Base-by-base conservation (phyloP, 2,888 invertebrate genomes). In the Alcis repandata region DNA sequence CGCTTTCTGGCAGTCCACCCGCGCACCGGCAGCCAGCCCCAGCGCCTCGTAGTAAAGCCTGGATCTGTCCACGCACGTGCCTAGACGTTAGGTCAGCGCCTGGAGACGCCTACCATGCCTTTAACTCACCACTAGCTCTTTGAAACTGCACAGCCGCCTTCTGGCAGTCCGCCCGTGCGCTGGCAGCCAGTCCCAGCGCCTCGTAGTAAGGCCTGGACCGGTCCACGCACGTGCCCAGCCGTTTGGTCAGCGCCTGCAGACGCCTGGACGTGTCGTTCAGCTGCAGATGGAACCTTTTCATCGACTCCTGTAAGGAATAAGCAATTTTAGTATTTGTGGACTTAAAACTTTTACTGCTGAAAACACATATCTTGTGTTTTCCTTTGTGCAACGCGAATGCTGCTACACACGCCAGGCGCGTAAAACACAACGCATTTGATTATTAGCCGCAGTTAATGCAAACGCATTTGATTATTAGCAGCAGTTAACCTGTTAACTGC, bases 131-230 rank as follows among this genome's bases (percentile, higher is more conserved):
- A 89, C 96, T 98, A 40, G 98, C 98, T 75, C 97, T 94, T 89
- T 98, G 98, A 88, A 97, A 99, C 80, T 97, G 95, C 13, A 97
- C 96, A 36, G 98, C 98, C 36, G 98, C 98, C 78, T 96, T 95
- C 86, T 99, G 97, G 79, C 98, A 98, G 81, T 98, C 97, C 33
- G 95, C 94, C 79, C 96, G 95, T 8, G 98, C 97, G 79, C 95
- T 94, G 60, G 95, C 95, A 0, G 98, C 96, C 36, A 96, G 94
- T 60, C 96, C 96, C 63, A 96, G 89, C 0, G 98, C 96, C 73
- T 98, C 98, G 89, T 98, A 98, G 88, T 98, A 99, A 6, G 98
- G 98, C 69, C 98, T 93, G 1, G 98, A 97, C 85, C 96, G 96
- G 82, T 98, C 97, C 73, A 99, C 98, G 81, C 97, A 97, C 62